Base-by-base conservation (phyloP, 2,888 invertebrate species). In the Synergus japonicus region DNA sequence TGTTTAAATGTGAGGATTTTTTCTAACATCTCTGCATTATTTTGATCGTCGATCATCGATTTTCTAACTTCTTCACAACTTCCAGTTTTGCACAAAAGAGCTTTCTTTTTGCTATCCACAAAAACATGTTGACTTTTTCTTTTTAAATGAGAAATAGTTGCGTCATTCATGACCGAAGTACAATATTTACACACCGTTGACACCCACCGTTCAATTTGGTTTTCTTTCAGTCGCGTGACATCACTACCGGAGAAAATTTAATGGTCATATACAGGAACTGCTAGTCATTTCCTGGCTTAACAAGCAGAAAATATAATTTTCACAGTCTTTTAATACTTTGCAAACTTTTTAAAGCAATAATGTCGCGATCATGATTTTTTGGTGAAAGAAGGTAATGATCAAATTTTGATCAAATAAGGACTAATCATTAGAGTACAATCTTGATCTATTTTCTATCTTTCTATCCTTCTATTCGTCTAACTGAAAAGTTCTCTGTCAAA, bases 111-210 rank as follows among this genome's bases (percentile, higher is more conserved):
- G n/a, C 2, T 29, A 73, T 73, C 73, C 49, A 13, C 37, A 7
- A 29, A 69, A 49, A 69, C 29, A 69, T 54, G 46, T 69, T 69
- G 54, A 41, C n/a, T 73, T 73, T 73, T 73, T 54, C n/a, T n/a
- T 10, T 54, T 54, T 7, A 54, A 73, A 49, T 54, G 37, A 54
- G 73, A 73, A 73, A 73, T 54, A 41, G 41, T 54, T 54, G 29
- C 73, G 54, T 69, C 69, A 69, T 69, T 69, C 49, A 15, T 54
- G 73, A 73, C 29, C n/a, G 54, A 73, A 54, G 49, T 73, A 49
- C 13, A 54, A 73, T 73, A 73, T 73, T 73, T 54, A 73, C 54
- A 73, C 66, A 66, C n/a, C 73, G n/a, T 73, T 49, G 73, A 73
- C 73, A 73, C 73, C 54, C 73, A 73, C 46, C 29, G 46, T 54